A percentile compares a stretch with the other conserved stretches of the same genome.
phyloP scores from a whole-genome alignment of 2,113 vertebrate genomes.

The Prinia subflava region DNA sequence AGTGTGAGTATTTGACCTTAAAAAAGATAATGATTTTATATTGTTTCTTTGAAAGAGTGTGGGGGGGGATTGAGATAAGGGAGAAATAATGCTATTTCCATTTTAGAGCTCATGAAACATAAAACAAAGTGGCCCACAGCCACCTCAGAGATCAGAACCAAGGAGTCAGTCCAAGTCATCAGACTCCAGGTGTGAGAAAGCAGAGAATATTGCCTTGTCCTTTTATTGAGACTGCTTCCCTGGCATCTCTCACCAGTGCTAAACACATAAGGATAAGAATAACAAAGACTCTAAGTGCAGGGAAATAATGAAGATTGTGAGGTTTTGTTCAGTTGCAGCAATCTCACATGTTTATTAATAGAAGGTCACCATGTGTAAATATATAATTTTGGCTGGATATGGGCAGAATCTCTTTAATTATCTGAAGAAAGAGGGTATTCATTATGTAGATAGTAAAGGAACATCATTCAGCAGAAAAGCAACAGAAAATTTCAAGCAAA shows the following conservation, averaged over 20 bases:
- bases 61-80: not conserved
- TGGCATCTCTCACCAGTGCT: not conserved
- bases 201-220: not conserved
- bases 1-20: not conserved
- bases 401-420: slow-evolving; percentile 55
- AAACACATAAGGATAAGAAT: not conserved
- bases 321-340: slow-evolving; percentile 35
- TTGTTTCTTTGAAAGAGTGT: not conserved
- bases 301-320: slow-evolving; percentile 38
- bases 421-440: slow-evolving; percentile 41
- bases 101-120: not conserved
- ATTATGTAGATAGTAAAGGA: slow-evolving; percentile 49
- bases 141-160: not conserved
- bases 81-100: not conserved
- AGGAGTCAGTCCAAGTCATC: not conserved
- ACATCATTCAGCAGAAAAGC: slow-evolving; percentile 33
- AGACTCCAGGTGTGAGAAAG: slow-evolving; percentile 5
- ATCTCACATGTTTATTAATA: slow-evolving; percentile 54
- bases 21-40: not conserved
- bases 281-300: slow-evolving; percentile 8
- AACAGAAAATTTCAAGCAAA: slow-evolving; percentile 21
- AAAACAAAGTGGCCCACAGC: not conserved
- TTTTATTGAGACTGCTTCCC: not conserved
- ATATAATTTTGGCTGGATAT: slow-evolving; percentile 51
- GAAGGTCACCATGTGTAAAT: slow-evolving; percentile 24